Evolutionary conservation across 35 echinoderm and acorn worm species (phyloP), one percentile per base, ranked within the genome.

Genomic region (Heliocidaris erythrogramma): DNA sequence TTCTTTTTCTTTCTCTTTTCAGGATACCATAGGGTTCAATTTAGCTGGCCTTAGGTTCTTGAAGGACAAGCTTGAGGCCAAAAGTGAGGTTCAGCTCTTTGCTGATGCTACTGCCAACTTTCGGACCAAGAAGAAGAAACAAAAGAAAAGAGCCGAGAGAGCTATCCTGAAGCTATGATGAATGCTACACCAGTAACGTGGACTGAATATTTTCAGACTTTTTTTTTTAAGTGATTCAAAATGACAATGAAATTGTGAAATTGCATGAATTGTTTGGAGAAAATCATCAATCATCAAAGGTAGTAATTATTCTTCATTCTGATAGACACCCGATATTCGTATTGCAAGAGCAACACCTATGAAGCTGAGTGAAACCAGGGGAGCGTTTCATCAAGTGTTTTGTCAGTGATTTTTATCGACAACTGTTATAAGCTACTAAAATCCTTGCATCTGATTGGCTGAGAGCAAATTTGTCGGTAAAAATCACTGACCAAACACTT

Each of bases 21-120:
- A 99, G 98, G 97, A 99, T 87, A 96, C 95, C n/a, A 99, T 99
- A 78, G 98, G 98, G 24, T 99, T 99, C 95, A 99, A 99, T 49
- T 78, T 96, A 9, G 98, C 98, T 30, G 98, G 94, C 11, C 85
- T 99, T 27, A 88, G 96, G 60, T 97, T 96, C 92, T 59, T 99
- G 48, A 95, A 97, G 50, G 94, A 92, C 49, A 96, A 99, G 65
- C 78, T 97, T 31, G 98, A 99, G 92, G 53, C 85, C 7, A 48
- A 88, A 49, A 48, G 94, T 42, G 97, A 96, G 24, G 96, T 99
- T 24, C 96, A 96, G 47, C 96, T 97, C 91, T 99, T 99, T 90
- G 95, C 95, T 47, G 98, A 99, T 96, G 98, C 97, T 17, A 97
- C 97, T 0, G 95, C 60, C 4, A 95, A 96, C 32, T 95, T 97